Evolutionary conservation across 2,888 invertebrate species (phyloP), one percentile per base, ranked within the genome.

Genomic region (Laspeyria flexula): DNA sequence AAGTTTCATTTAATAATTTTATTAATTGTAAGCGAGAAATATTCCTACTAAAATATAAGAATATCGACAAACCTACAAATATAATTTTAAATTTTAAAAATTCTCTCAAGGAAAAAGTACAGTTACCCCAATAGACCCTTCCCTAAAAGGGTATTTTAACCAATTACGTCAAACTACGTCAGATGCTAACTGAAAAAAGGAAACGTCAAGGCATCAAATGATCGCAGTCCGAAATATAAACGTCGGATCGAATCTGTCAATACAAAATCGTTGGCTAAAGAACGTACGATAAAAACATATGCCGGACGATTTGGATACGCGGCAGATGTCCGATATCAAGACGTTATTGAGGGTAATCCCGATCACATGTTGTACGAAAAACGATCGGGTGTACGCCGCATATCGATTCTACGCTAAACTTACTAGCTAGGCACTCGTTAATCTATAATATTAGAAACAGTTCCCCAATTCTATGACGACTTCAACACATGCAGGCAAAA

Each of bases 291-390:
- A 82, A 85, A 83, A 84, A 79, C 88, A 88, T 87, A 81, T 85
- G 89, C 59, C 68, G 41, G 72, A 70, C 74, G 71, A 73, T 71
- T 76, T 67, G 78, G 74, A 66, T 73, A 64, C 71, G 75, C 78
- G 77, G 77, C 90, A 90, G 84, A 85, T 90, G 90, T 81, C 76
- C 54, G 83, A 83, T 84, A 88, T 90, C 85, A 87, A 89, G 90
- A 88, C 86, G 84, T 90, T 86, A 88, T 77, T 66, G 85, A 76
- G 83, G 82, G 85, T 84, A 85, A 89, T 87, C 85, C 85, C 75
- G 77, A 70, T 85, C 85, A 81, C 77, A 78, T 83, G 82, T 75
- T 74, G 73, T 65, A 79, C 72, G 77, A 77, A 81, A 86, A 87
- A 84, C 81, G 81, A 83, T 82, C 80, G 78, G 69, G 71, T 65